Conservation (phyloP, 1,140 invertebrate species). For the Papilio glaucus region DNA sequence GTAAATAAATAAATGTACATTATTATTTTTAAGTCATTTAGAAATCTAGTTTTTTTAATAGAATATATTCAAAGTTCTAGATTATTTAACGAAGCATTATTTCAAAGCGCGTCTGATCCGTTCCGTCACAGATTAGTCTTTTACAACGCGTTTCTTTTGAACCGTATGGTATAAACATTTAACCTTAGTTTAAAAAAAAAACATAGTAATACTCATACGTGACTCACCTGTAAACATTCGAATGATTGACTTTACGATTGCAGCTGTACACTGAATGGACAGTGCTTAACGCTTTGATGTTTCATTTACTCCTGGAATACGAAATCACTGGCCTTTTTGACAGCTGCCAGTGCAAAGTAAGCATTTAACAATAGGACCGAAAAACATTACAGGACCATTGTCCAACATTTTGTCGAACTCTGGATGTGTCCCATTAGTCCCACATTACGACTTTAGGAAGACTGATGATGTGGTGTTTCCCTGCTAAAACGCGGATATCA, state of each 20-base stretch:
- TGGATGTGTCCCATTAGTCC: too few relatives aligned
- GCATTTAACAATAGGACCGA: too few relatives aligned
- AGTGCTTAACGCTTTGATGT: background rate
- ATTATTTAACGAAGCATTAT: background rate
- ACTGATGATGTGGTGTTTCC: too few relatives aligned
- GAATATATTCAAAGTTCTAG: background rate
- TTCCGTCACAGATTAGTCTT: slow-evolving; percentile 11
- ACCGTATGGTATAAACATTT: background rate
- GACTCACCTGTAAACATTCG: background rate
- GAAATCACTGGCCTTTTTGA: background rate
- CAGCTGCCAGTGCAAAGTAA: background rate
- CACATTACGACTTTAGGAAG: too few relatives aligned
- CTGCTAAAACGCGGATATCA: too few relatives aligned
- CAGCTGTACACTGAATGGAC: background rate
- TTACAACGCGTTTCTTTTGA: background rate
- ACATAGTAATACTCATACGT: slow-evolving; percentile 12
- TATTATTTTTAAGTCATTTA: background rate
- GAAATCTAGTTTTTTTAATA: background rate
- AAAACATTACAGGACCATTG: too few relatives aligned
- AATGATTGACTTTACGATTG: background rate
- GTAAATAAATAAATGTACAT: too few relatives aligned
- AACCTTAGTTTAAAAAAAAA: slow-evolving; percentile 2
- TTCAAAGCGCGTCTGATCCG: background rate
- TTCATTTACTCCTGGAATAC: background rate
- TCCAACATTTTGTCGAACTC: too few relatives aligned